Evolutionary conservation across 2,113 vertebrate genomes (phyloP).

Genomic region (Elgaria multicarinata): DNA sequence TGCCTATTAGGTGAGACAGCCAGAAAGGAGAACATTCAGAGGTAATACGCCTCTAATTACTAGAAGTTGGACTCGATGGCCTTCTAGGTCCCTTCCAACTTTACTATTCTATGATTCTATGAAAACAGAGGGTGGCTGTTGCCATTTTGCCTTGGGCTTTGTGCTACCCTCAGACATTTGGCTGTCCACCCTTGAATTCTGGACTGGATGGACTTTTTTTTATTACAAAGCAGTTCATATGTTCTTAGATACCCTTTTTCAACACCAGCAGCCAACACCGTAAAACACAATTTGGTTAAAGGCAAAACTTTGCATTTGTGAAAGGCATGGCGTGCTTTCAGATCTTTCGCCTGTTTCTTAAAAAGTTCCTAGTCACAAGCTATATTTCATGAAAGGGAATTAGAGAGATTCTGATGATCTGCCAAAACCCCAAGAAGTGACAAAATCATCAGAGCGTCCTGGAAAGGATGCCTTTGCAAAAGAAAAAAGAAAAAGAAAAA

Average conservation of each 20-base stretch:
- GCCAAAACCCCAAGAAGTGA: conserved; percentile 93
- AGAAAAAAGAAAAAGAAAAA: too few relatives aligned
- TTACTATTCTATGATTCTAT: too few relatives aligned
- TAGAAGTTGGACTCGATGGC: not conserved
- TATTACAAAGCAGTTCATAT: not conserved
- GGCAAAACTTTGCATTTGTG: conserved; percentile 40
- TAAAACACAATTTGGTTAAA: conserved; percentile 41
- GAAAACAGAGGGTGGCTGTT: not conserved
- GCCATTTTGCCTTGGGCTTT: not conserved
- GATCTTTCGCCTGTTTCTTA: conserved; percentile 49
- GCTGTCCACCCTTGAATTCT: not conserved
- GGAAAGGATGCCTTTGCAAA: conserved; percentile 86
- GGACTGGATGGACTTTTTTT: not conserved
- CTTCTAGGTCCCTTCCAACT: too few relatives aligned
- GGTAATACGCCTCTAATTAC: not conserved
- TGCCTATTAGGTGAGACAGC: not conserved
- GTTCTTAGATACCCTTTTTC: conserved; percentile 1
- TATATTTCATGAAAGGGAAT: conserved; percentile 86
- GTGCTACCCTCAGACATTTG: not conserved
- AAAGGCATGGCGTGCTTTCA: conserved; percentile 49
- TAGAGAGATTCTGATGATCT: conserved; percentile 83
- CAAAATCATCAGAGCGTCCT: conserved; percentile 92
- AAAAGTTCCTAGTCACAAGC: conserved; percentile 70
- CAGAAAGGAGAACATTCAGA: not conserved
- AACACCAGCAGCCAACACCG: not conserved